Base-by-base conservation (phyloP, 2,113 vertebrate genomes). In the Caranx melampygus region DNA sequence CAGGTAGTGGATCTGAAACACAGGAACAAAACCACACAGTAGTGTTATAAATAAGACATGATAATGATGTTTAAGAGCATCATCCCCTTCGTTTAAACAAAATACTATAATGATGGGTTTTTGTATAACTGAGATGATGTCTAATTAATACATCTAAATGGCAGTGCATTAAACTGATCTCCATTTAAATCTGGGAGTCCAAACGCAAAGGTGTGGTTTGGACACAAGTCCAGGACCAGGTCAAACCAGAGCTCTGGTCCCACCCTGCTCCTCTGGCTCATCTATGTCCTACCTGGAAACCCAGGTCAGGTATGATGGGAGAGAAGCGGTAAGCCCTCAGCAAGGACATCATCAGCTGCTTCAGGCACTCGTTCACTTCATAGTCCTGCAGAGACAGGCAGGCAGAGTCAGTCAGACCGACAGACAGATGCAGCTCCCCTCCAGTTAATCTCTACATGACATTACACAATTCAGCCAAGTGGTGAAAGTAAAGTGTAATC, bases 331-430 rank as follows among this genome's bases (percentile, higher is more conserved):
- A 99, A 0, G 98, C 97, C 45, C 97, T 95, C 65, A 99, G 94
- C 59, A 99, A 92, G 2, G 98, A 98, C 97, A 99, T 99, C 96
- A 98, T 96, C 84, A 99, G 87, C 91, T 98, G 98, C 89, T 97
- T 99, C 89, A 99, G 96, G 88, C 97, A 99, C 86, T 99, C 97
- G 0, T 96, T 97, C 3, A 98, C 95, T 89, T 99, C 98, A 3
- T 97, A 96, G 75, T 99, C 98, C 98, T 99, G 34, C 44, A 76
- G 0, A 18, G 10, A 58, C 34, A 51, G 54, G 72, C 6, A 47
- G 12, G 62, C 6, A n/a, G 10, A 61, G 26, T 26, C 40, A 45
- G 54, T 74, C 8, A 47, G 12, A 70, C 6, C 5, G 6, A 55
- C n/a, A 75, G 33, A 15, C 10, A 18, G 47, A 42, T 1, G 57